Base-by-base conservation (phyloP, 35 echinoderm and acorn worm species). In the Patiria miniata region DNA sequence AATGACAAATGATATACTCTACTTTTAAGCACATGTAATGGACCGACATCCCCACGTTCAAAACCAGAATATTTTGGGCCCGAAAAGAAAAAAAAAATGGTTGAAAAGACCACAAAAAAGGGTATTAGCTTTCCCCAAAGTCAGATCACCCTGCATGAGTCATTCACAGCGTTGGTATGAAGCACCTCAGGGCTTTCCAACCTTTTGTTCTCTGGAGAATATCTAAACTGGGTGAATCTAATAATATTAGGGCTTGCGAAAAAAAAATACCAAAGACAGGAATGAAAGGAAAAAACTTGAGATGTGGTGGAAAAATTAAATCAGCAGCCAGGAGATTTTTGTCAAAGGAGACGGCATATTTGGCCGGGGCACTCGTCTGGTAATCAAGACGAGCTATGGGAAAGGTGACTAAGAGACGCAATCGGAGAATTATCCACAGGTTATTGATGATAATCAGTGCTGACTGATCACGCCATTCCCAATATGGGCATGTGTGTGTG, bases 131-230 rank as follows among this genome's bases (percentile, higher is more conserved):
- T 73, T 34, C 19, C 65, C 15, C 65, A 73, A 73, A 73, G 65
- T 73, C 65, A 73, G 65, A 32, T 73, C 34, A 22, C 14, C 29
- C 23, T 73, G 65, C 26, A 73, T 73, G 65, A 73, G 65, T 73
- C 65, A 73, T 34, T 73, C 65, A 9, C 26, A 32, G 65, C 65
- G 26, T 8, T 73, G 65, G 65, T 73, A 73, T 73, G 26, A 36
- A 73, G 3, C 65, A 73, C 65, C 65, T 73, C 14, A 34, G 29
- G 65, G 65, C 65, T 34, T 73, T 7, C 57, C 21, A 7, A 1
- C 19, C 26, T 23, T 32, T 73, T 73, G 65, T 73, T 73, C 65
- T 73, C 65, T 23, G 34, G 65, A 73, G 65, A 73, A 26, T 36
- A 26, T 7, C 65, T 34, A 73, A n/a, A 73, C 26, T 73, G 21